A percentile compares a stretch with the other conserved stretches of the same genome.
These are phyloP conservation scores for Cepphus grylle DNA, from an alignment of 2,113 vertebrate genomes.

Conservation along the genomic window DNA sequence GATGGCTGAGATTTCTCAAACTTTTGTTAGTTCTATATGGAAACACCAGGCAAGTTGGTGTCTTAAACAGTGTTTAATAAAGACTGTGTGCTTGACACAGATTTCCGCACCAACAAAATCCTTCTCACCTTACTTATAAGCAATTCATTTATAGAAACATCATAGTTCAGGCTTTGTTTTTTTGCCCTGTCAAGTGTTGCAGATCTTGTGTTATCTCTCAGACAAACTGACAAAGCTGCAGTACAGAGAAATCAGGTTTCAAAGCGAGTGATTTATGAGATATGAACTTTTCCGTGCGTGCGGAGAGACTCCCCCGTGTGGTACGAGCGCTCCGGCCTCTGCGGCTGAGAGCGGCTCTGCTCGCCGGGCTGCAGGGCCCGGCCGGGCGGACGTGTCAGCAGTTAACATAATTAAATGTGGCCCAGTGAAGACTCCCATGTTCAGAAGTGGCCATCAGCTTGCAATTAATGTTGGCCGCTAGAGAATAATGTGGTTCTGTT, in stretches of 20 bases:
- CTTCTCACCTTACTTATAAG: neutral
- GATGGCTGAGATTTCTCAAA: neutral
- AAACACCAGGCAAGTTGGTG: neutral
- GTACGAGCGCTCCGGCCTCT: slow-evolving; percentile 13
- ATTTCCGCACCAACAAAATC: neutral
- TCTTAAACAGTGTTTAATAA: neutral
- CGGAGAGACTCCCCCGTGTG: slow-evolving; percentile 75
- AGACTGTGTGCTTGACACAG: neutral
- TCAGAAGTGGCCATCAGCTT: neutral
- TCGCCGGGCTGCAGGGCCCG: neutral
- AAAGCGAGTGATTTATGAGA: slow-evolving; percentile 41
- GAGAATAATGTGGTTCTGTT: neutral
- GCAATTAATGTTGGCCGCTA: neutral
- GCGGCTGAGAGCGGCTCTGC: neutral
- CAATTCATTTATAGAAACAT: neutral
- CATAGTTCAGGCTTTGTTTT: neutral
- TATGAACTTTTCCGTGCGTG: neutral
- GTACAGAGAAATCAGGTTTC: slow-evolving; percentile 23
- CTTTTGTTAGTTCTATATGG: neutral
- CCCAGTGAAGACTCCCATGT: neutral
- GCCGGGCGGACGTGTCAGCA: neutral
- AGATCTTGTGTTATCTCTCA: neutral
- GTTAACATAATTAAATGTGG: neutral
- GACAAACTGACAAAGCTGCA: neutral
- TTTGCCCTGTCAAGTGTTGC: neutral